Evolutionary conservation across 1,140 invertebrate species (phyloP), one percentile per base, ranked within the genome.

Genomic region (Melipona quadrifasciata): DNA sequence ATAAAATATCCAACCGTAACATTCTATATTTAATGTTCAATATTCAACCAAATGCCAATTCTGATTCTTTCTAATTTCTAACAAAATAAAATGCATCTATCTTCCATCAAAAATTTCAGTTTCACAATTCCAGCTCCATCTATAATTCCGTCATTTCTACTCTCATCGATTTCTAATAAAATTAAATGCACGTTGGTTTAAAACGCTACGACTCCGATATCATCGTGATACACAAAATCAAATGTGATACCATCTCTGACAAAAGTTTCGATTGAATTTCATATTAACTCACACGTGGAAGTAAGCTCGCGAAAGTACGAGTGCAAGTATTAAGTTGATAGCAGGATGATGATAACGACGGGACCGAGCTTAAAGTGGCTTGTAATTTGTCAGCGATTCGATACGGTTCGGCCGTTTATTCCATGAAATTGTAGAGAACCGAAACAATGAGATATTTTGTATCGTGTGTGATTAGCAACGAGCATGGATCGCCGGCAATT

Each of bases 1-100:
- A 68, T 76, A 58, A 82, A 76, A 80, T 65, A 80, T 34, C 57
- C 17, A 27, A 1, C 31, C 53, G 27, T 47, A 27, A 39, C 51
- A 72, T 51, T 19, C 17, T 55, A 11, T 6, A 12, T 31, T 5
- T 47, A 27, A 21, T 74, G 8, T 4, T 34, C 5, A 31, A 55
- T 14, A 0, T 4, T 4, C 24, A n/a, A n/a, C 58, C 24, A 72
- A n/a, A 53, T 53, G 14, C n/a, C 8, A 21, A 72, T 34, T 39
- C 31, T 17, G 31, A 47, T 8, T 47, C 39, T 8, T 6, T 8
- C 39, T 47, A 47, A 47, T 47, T 47, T 47, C 39, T 47, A 47
- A 47, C 39, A 47, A 47, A 47, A 47, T 47, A 47, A 47, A 47
- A 47, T 47, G 39, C 39, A 47, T 6, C 39, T 47, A 8, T 47